phyloP scores from a whole-genome alignment of 2,113 vertebrate genomes.

The Typhlomys cinereus region DNA sequence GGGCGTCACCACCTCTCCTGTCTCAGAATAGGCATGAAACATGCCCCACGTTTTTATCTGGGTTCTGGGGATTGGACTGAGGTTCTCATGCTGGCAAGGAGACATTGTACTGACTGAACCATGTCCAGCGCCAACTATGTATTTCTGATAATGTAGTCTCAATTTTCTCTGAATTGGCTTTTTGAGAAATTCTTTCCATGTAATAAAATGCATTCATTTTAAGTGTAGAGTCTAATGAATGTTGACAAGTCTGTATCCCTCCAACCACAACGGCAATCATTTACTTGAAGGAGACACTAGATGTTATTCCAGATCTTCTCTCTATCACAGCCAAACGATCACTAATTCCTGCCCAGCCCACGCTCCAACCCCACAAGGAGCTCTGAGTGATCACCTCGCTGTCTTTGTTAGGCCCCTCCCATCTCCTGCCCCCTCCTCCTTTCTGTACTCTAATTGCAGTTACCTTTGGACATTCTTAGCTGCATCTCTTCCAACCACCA shows the following conservation, averaged over 20 bases:
- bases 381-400: neutral
- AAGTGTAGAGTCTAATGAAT: neutral
- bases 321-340: neutral
- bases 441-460: neutral
- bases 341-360: neutral
- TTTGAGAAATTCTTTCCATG: neutral
- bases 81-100: neutral
- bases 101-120: neutral
- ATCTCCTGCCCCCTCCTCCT: neutral
- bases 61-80: neutral
- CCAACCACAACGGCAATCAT: neutral
- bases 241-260: neutral
- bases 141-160: neutral
- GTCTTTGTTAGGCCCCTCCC: neutral
- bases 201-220: neutral
- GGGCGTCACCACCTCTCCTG: too few relatives aligned
- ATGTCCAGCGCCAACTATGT: neutral
- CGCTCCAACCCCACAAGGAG: neutral
- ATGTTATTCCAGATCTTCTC: neutral
- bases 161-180: neutral
- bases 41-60: neutral
- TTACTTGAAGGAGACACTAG: neutral
- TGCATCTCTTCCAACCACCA: neutral
- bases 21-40: too few relatives aligned
- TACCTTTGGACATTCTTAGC: neutral